A percentile compares a stretch with the other conserved stretches of the same genome.
These are phyloP conservation scores for Lithodes maja DNA, from an alignment of 2,888 invertebrate species.

Conservation along the genomic window DNA sequence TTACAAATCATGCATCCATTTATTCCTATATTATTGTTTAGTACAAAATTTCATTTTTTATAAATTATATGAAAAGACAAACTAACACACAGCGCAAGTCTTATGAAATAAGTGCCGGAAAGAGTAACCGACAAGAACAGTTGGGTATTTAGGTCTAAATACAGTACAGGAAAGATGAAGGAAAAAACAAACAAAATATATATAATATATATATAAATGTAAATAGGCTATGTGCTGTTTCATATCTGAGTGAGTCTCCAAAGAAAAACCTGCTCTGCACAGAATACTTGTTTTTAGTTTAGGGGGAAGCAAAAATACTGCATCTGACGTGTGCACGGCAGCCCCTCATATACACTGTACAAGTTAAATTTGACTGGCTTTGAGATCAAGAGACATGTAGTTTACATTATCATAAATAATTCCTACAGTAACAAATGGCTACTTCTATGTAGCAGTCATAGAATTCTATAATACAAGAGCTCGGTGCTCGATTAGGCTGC, in stretches of 20 bases:
- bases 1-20: constrained; percentile 59
- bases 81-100: constrained; percentile 63
- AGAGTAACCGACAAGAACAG: constrained; percentile 37
- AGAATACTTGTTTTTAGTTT: constrained; percentile 9
- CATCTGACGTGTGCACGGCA: neutral
- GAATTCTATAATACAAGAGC: constrained; percentile 37
- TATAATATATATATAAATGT: constrained; percentile 36
- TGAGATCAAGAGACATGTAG: constrained; percentile 65
- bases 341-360: constrained; percentile 47
- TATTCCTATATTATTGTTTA: constrained; percentile 67
- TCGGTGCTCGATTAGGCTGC: neutral
- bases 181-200: constrained; percentile 48
- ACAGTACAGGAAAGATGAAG: constrained; percentile 56
- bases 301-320: constrained; percentile 5
- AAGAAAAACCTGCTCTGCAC: constrained; percentile 21
- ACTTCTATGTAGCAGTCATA: constrained; percentile 26
- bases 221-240: constrained; percentile 38
- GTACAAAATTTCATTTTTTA: constrained; percentile 66
- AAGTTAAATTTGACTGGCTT: constrained; percentile 48
- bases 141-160: constrained; percentile 34
- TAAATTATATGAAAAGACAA: constrained; percentile 68
- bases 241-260: constrained; percentile 33
- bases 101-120: constrained; percentile 55
- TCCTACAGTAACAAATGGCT: constrained; percentile 40
- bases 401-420: constrained; percentile 49